These are phyloP conservation scores for Ctenoplectra terminalis DNA, from an alignment of 1,140 invertebrate genomes.

Conservation along the genomic window DNA sequence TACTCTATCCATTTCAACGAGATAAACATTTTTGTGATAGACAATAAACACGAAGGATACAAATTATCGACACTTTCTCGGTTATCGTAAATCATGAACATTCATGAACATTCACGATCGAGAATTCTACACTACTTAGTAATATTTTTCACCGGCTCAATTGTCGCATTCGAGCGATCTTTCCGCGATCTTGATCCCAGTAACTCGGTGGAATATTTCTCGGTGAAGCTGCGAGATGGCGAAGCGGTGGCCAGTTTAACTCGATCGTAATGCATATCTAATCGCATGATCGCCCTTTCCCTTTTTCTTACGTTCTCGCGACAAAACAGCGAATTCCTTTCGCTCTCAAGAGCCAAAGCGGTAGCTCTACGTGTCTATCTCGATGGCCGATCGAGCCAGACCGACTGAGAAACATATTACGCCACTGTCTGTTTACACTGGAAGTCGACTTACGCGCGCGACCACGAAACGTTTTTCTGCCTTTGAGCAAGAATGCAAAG, in stretches of 20 bases:
- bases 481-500: constrained; percentile 47
- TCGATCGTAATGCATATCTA: constrained; percentile 75
- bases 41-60: constrained; percentile 35
- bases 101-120: neutral
- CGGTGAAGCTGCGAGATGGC: constrained; percentile 29
- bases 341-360: constrained; percentile 69
- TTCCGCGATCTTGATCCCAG: neutral
- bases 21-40: constrained; percentile 45
- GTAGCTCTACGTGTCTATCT: constrained; percentile 74
- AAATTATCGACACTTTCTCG: constrained; percentile 24
- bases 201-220: neutral
- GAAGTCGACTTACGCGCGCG: constrained; percentile 73
- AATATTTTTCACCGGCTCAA: neutral
- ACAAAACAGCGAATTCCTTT: constrained; percentile 82
- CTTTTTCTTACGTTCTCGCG: constrained; percentile 78
- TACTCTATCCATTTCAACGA: neutral
- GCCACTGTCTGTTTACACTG: constrained; percentile 81
- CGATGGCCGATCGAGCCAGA: constrained; percentile 79
- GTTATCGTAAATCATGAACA: neutral
- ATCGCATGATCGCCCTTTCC: constrained; percentile 77
- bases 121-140: constrained; percentile 40
- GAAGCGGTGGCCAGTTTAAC: constrained; percentile 12
- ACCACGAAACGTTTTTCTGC: constrained; percentile 70
- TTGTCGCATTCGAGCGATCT: neutral
- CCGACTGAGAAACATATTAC: constrained; percentile 77